These are phyloP conservation scores for Mya arenaria DNA, from an alignment of 1,140 invertebrate species.

Conservation along the genomic window DNA sequence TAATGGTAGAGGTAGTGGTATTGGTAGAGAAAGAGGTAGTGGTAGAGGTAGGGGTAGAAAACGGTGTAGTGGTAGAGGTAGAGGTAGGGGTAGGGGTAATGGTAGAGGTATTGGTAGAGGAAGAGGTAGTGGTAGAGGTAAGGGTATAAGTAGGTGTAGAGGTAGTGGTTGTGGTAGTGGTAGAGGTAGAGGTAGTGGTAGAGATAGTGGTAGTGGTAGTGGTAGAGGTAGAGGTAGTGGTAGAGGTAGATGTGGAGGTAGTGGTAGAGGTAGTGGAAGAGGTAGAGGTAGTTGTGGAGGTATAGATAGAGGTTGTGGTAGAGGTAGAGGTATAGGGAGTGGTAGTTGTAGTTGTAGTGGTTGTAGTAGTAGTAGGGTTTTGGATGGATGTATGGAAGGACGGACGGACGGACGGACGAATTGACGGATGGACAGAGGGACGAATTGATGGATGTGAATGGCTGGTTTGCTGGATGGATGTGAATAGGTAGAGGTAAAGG, in stretches of 20 bases:
- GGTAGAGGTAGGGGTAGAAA: constrained; percentile 51
- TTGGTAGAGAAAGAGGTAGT: constrained; percentile 44
- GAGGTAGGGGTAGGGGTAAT: constrained; percentile 46
- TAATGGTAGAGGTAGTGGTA: constrained; percentile 32
- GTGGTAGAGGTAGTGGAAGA: constrained; percentile 8
- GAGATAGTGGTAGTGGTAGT: constrained; percentile 16
- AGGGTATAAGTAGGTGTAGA: constrained; percentile 8
- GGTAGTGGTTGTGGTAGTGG: constrained; percentile 18
- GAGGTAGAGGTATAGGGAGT: constrained; percentile 2
- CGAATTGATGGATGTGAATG: too few species aligned
- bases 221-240: constrained; percentile 10
- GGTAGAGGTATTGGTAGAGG: constrained; percentile 42
- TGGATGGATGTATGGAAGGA: constrained; percentile 1
- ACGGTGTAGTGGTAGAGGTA: constrained; percentile 49
- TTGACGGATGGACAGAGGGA: too few species aligned
- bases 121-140: constrained; percentile 52
- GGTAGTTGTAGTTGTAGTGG: constrained; percentile 21
- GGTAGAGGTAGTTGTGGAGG: constrained; percentile 2
- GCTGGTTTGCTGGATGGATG: not conserved
- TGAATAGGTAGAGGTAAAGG: constrained; percentile 6
- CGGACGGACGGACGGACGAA: not conserved
- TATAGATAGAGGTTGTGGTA: constrained; percentile 30
- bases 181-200: constrained; percentile 18
- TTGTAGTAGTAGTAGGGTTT: constrained; percentile 32
- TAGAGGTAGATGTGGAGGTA: constrained; percentile 22